Evolutionary conservation across 2,113 vertebrate species (phyloP).

Genomic region (Catharus bicknelli): DNA sequence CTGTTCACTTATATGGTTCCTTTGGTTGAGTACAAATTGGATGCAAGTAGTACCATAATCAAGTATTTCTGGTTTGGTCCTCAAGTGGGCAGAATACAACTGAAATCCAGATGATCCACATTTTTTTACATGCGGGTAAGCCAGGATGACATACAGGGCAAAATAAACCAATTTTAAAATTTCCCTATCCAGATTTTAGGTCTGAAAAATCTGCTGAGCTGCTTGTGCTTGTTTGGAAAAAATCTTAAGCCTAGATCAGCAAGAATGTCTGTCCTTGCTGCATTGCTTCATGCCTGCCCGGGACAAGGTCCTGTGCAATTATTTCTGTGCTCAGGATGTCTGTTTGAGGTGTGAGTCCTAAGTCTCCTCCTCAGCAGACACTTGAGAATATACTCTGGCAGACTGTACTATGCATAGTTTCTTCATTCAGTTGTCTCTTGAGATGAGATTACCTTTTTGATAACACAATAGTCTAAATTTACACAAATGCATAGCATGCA

Average conservation of each 20-base stretch:
- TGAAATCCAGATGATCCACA: slow-evolving; percentile 33
- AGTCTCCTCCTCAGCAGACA: background rate
- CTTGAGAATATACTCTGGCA: background rate
- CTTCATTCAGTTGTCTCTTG: background rate
- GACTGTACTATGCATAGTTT: background rate
- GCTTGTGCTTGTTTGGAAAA: background rate
- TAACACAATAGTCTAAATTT: background rate
- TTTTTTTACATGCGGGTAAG: slow-evolving; percentile 18
- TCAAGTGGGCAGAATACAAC: background rate
- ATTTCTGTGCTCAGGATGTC: background rate
- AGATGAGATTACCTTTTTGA: background rate
- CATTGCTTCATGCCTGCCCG: slow-evolving; percentile 19
- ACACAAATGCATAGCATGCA: background rate
- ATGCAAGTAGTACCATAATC: background rate
- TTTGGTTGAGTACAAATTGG: background rate
- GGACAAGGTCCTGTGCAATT: background rate
- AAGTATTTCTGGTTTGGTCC: slow-evolving; percentile 44
- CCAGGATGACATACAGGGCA: background rate
- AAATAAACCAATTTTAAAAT: slow-evolving; percentile 20
- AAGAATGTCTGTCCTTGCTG: background rate
- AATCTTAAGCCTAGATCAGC: background rate
- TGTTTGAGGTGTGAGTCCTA: background rate
- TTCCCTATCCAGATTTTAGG: background rate
- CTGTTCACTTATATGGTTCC: background rate
- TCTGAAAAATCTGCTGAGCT: slow-evolving; percentile 22